phyloP scores from a whole-genome alignment of 2,113 vertebrate genomes.

The Chrysochloris asiatica region DNA sequence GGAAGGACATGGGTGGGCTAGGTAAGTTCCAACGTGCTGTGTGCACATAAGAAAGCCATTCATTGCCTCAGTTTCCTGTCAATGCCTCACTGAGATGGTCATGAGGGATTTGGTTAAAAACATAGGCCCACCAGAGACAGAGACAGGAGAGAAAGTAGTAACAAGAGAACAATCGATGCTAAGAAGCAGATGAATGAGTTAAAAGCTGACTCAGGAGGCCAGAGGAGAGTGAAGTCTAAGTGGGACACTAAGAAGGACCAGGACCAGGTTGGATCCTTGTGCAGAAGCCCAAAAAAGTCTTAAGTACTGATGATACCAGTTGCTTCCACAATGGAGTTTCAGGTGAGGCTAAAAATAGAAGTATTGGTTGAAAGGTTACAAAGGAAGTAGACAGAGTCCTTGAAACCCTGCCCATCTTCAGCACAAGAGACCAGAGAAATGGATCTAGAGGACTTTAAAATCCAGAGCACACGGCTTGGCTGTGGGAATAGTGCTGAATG shows the following conservation, averaged over 20 bases:
- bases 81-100: background rate
- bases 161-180: background rate
- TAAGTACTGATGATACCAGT: background rate
- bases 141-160: background rate
- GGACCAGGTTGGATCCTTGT: background rate
- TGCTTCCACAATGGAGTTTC: background rate
- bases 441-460: background rate
- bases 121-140: background rate
- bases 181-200: background rate
- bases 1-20: background rate
- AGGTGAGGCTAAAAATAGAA: background rate
- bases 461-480: background rate
- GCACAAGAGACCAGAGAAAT: background rate
- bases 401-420: background rate
- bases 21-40: background rate
- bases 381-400: background rate
- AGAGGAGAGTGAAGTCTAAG: background rate
- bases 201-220: background rate
- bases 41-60: background rate
- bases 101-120: background rate
- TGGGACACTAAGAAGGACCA: background rate
- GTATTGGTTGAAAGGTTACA: background rate
- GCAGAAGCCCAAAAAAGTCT: constrained; percentile 6
- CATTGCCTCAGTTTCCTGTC: background rate
- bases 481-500: background rate